phyloP scores from a whole-genome alignment of 2,797 vertebrate species.

The Esox lucius region DNA sequence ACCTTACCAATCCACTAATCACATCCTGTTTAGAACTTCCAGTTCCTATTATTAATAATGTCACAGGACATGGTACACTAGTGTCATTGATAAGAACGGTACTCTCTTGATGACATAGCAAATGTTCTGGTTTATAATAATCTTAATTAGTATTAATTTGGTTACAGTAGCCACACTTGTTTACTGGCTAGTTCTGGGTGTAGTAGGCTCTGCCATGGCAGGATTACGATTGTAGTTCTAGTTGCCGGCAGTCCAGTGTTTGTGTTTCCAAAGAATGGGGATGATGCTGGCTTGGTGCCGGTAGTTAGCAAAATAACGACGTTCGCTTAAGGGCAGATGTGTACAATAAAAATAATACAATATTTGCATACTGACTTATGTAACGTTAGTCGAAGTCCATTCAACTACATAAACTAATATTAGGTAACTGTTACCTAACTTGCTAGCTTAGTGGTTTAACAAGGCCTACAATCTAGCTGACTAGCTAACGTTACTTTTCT shows the following conservation, averaged over 20 bases:
- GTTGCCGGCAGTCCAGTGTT: not conserved
- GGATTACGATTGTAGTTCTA: not conserved
- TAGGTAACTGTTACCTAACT: not conserved
- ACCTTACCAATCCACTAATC: not conserved
- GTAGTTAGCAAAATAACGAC: not conserved
- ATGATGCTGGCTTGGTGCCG: not conserved
- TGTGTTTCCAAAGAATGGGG: not conserved
- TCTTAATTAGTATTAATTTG: not conserved
- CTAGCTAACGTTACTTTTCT: not conserved
- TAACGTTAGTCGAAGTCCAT: no score
- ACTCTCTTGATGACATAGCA: not conserved
- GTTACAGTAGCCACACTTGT: not conserved
- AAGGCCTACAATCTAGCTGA: not conserved
- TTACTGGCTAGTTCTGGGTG: not conserved
- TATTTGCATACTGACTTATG: no score
- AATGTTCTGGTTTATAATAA: not conserved
- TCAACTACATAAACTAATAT: not conserved
- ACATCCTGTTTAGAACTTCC: not conserved
- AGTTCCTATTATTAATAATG: not conserved
- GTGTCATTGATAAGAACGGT: not conserved
- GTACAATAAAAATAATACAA: no score
- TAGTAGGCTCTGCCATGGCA: not conserved
- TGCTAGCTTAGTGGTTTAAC: not conserved
- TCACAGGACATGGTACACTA: not conserved
- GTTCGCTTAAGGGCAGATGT: not conserved